Conservation (phyloP, 2,113 vertebrate species). For the Ovis aries region ARS-UI_Ramb_v3.0 NC_056079.1:15719501-15720000, state of each 20-base stretch:
- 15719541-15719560: background rate
- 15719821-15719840: background rate
- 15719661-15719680: background rate
- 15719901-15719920: background rate
- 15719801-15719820: background rate
- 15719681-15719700: background rate
- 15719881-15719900: background rate
- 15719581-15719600: background rate
- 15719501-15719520: background rate
- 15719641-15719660: background rate
- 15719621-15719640: background rate
- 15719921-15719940: background rate
- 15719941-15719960: fast-evolving
- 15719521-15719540: background rate
- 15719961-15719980: background rate
- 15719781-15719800: background rate
- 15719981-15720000: too few relatives aligned
- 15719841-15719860: background rate
- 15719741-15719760: background rate
- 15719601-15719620: background rate
- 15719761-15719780: background rate
- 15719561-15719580: background rate
- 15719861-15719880: background rate
- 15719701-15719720: background rate
- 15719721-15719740: background rate